Conservation (phyloP, 2,888 invertebrate species). For the Unio delphinus region DNA sequence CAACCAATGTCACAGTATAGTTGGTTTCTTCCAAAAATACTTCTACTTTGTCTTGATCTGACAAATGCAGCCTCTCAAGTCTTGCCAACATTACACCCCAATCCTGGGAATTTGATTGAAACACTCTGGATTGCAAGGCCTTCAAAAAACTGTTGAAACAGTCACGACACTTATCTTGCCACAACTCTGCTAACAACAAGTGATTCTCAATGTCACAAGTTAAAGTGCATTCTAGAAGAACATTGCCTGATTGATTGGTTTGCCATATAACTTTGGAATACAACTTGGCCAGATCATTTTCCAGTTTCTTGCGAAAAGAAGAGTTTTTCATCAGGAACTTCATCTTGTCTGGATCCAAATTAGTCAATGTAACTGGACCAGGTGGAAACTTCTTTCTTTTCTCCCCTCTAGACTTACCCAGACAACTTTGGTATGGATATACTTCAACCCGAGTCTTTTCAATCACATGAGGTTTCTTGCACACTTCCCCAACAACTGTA, state of each 20-base stretch:
- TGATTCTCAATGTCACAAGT: conserved; percentile 5
- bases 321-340: no score
- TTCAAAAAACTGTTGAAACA: conserved; percentile 3
- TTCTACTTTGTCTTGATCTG: conserved; percentile 23
- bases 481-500: conserved; percentile 7
- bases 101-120: conserved; percentile 6
- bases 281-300: no score
- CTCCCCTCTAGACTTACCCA: no score
- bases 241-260: background rate
- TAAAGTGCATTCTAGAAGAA: conserved; percentile 19
- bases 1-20: background rate
- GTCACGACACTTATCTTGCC: conserved; percentile 4
- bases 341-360: no score
- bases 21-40: conserved; percentile 15
- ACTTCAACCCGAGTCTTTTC: background rate
- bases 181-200: conserved; percentile 5
- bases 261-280: no score
- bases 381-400: no score
- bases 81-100: conserved; percentile 12
- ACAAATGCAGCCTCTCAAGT: conserved; percentile 14
- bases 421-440: no score
- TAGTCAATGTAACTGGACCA: no score
- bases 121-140: background rate
- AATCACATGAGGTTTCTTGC: conserved; percentile 1
- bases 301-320: no score